Conservation (phyloP, 2,888 invertebrate species). For the Drosophila eohydei region DNA sequence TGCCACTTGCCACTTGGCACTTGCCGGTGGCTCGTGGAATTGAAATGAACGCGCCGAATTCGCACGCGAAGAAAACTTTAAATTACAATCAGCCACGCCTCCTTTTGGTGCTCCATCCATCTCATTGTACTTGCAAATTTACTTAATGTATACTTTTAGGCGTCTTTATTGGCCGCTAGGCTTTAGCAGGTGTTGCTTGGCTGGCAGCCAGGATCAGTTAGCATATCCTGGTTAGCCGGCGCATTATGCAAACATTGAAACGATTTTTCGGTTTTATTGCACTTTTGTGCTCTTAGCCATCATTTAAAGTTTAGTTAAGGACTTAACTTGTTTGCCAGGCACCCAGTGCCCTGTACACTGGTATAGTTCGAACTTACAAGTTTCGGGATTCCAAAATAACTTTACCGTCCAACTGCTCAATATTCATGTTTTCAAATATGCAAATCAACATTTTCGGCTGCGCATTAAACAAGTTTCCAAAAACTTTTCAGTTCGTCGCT, state of each 20-base stretch:
- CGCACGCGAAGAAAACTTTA: conserved; percentile 50
- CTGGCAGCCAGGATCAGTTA: conserved; percentile 17
- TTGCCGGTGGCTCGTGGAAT: conserved; percentile 48
- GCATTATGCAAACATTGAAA: conserved; percentile 47
- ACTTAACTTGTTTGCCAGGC: conserved; percentile 36
- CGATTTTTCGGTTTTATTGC: conserved; percentile 36
- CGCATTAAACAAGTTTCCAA: conserved; percentile 34
- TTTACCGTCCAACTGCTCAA: conserved; percentile 59
- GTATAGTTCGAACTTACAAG: conserved; percentile 5
- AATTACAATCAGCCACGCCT: conserved; percentile 52
- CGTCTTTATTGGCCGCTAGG: conserved; percentile 17
- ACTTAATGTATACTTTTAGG: conserved; percentile 41
- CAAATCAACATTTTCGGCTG: conserved; percentile 59
- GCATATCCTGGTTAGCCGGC: conserved; percentile 2
- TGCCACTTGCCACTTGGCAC: conserved; percentile 40
- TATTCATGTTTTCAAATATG: conserved; percentile 75
- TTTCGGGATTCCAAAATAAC: conserved; percentile 33
- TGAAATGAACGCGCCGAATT: conserved; percentile 66
- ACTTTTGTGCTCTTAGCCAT: conserved; percentile 6
- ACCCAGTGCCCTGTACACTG: neutral
- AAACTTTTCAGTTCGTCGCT: conserved; percentile 33
- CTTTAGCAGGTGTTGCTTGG: conserved; percentile 29
- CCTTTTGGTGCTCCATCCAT: neutral
- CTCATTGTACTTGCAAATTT: conserved; percentile 67
- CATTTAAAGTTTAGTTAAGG: conserved; percentile 56